Evolutionary conservation across 2,113 vertebrate species (phyloP).

Genomic region (Clarias magur): DNA sequence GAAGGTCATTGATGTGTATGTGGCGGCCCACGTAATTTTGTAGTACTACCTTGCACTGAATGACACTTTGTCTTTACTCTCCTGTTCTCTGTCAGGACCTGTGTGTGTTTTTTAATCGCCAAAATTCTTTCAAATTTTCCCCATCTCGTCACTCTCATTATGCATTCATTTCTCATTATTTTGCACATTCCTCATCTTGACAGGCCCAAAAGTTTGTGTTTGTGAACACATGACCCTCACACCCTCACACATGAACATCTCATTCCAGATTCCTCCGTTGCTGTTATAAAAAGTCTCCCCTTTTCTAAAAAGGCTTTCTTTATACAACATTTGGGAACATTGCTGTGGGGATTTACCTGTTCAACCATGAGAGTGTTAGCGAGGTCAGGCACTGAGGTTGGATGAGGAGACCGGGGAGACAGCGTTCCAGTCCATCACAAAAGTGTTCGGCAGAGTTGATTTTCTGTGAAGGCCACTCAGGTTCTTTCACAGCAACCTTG

Average conservation of each 20-base stretch:
- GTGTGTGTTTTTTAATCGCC: constrained; percentile 25
- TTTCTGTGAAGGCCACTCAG: background rate
- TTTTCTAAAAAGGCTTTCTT: background rate
- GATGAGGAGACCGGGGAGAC: background rate
- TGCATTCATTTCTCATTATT: background rate
- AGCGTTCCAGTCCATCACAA: background rate
- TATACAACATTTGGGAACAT: background rate
- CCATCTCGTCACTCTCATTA: background rate
- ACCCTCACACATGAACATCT: background rate
- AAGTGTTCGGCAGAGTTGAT: background rate
- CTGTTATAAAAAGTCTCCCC: background rate
- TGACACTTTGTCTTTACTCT: constrained; percentile 53
- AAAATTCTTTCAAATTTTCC: constrained; percentile 14
- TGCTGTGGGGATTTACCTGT: background rate
- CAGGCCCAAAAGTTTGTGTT: background rate
- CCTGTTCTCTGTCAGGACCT: constrained; percentile 3
- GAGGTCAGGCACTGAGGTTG: background rate
- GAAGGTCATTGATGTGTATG: constrained; percentile 9
- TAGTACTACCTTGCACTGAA: constrained; percentile 4
- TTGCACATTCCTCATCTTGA: background rate
- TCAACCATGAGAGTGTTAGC: background rate
- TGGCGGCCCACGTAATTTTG: constrained; percentile 38
- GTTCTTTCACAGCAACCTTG: background rate
- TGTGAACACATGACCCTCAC: background rate
- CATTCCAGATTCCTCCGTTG: background rate